Conservation (phyloP, 2,113 vertebrate species). For the Rhabdornis inornatus region DNA sequence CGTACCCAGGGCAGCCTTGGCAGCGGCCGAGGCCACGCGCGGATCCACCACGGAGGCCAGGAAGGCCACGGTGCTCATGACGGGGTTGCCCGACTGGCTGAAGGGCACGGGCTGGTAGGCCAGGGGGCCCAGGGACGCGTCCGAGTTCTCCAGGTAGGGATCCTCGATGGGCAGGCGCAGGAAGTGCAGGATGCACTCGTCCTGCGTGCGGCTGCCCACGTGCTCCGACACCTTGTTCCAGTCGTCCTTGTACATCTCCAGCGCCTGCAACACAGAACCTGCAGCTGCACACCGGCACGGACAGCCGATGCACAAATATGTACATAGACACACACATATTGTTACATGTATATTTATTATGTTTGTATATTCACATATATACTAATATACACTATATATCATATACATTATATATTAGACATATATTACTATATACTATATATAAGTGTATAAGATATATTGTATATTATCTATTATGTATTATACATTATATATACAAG, state of each 20-base stretch:
- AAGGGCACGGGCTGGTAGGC: slow-evolving; percentile 96
- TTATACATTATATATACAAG: too few relatives aligned
- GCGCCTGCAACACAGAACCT: slow-evolving; percentile 71
- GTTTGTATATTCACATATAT: too few relatives aligned
- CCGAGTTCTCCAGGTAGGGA: slow-evolving; percentile 90
- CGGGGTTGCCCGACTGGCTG: slow-evolving; percentile 95
- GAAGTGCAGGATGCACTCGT: slow-evolving; percentile 97
- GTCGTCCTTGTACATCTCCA: slow-evolving; percentile 98
- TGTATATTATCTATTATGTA: too few relatives aligned
- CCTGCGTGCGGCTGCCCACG: slow-evolving; percentile 93
- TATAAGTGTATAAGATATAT: too few relatives aligned
- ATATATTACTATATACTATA: too few relatives aligned
- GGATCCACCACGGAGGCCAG: slow-evolving; percentile 96
- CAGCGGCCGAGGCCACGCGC: slow-evolving; percentile 91
- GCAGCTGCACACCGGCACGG: too few relatives aligned
- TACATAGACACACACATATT: too few relatives aligned
- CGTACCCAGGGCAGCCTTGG: slow-evolving; percentile 86
- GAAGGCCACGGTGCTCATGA: slow-evolving; percentile 98
- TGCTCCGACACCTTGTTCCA: slow-evolving; percentile 99
- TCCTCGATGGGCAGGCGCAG: slow-evolving; percentile 94
- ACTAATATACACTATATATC: too few relatives aligned
- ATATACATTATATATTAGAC: too few relatives aligned
- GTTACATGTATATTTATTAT: too few relatives aligned
- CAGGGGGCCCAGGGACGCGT: slow-evolving; percentile 87
- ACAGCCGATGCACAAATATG: too few relatives aligned